Evolutionary conservation across 2,797 vertebrate genomes (phyloP).

Genomic region (Malurus splendens): DNA sequence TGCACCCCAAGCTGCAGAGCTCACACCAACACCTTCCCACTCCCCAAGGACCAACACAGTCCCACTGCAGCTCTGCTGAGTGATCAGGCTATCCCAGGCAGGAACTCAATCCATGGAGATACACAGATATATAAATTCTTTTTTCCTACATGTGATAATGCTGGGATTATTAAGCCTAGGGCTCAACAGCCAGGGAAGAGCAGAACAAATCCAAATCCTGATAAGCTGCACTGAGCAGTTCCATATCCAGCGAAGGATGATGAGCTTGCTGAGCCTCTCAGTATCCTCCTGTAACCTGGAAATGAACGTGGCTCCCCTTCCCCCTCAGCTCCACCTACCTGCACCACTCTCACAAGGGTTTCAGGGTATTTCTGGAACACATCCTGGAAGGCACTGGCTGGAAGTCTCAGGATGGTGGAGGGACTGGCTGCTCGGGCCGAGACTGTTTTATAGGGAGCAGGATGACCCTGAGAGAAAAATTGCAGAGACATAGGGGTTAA

Average conservation of each 20-base stretch:
- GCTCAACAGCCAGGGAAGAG: not conserved
- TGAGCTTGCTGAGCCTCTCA: not conserved
- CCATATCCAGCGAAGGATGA: rapidly evolving
- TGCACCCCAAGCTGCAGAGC: not conserved
- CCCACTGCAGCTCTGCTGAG: not conserved
- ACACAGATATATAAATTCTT: rapidly evolving
- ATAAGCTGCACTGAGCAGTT: not conserved
- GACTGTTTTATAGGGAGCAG: slow-evolving; percentile 90
- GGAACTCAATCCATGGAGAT: not conserved
- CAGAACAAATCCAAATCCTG: not conserved
- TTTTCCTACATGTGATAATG: not conserved
- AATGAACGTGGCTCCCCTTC: not conserved
- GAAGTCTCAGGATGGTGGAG: slow-evolving; percentile 84
- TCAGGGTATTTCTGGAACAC: slow-evolving; percentile 93
- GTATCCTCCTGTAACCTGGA: not conserved
- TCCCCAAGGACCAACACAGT: not conserved
- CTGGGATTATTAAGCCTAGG: not conserved
- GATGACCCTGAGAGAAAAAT: slow-evolving; percentile 77
- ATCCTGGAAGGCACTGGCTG: slow-evolving; percentile 84
- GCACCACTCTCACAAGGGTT: slow-evolving; percentile 87
- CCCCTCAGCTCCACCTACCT: slow-evolving; percentile 68
- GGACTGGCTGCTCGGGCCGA: slow-evolving; percentile 83
- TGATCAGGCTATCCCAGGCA: not conserved
- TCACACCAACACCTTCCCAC: rapidly evolving
- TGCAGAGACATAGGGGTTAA: not conserved